phyloP scores from a whole-genome alignment of 1,140 invertebrate genomes.

The Reticulitermes speratus region DNA sequence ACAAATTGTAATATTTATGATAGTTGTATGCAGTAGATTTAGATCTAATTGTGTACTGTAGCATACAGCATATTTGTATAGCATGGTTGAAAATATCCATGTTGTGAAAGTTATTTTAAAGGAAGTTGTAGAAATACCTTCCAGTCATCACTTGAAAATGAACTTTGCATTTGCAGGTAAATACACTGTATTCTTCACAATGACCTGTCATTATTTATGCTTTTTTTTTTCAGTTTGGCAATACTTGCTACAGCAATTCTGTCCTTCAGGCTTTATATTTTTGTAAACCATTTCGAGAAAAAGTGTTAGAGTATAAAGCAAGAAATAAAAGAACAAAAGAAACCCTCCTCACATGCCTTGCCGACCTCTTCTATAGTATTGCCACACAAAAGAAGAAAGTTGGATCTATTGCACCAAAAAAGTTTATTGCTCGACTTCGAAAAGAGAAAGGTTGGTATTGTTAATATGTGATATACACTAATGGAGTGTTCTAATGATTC shows the following conservation, averaged over 20 bases:
- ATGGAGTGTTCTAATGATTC: slow-evolving; percentile 28
- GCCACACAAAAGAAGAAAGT: slow-evolving; percentile 99
- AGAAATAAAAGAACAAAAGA: slow-evolving; percentile 98
- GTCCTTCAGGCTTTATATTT: slow-evolving; percentile 99
- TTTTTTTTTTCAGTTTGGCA: slow-evolving; percentile 86
- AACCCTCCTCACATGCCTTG: slow-evolving; percentile 94
- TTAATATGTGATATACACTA: neutral
- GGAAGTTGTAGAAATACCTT: too few species aligned
- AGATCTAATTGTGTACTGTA: too few species aligned
- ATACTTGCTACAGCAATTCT: slow-evolving; percentile 99
- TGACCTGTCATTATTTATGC: too few species aligned
- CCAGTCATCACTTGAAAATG: too few species aligned
- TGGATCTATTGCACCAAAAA: slow-evolving; percentile 98
- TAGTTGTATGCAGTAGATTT: too few species aligned
- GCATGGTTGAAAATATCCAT: too few species aligned
- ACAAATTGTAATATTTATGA: neutral
- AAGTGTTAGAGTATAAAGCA: slow-evolving; percentile 97
- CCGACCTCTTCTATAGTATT: slow-evolving; percentile 98
- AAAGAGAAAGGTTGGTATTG: slow-evolving; percentile 90
- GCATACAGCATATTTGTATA: too few species aligned
- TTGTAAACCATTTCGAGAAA: slow-evolving; percentile 97
- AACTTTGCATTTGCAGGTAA: too few species aligned
- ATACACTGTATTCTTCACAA: too few species aligned
- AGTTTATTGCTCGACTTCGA: slow-evolving; percentile 95
- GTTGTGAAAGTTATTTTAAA: too few species aligned